A percentile compares a stretch with the other conserved stretches of the same genome.
phyloP scores from a whole-genome alignment of 2,113 vertebrate species.

The Clarias gariepinus region DNA sequence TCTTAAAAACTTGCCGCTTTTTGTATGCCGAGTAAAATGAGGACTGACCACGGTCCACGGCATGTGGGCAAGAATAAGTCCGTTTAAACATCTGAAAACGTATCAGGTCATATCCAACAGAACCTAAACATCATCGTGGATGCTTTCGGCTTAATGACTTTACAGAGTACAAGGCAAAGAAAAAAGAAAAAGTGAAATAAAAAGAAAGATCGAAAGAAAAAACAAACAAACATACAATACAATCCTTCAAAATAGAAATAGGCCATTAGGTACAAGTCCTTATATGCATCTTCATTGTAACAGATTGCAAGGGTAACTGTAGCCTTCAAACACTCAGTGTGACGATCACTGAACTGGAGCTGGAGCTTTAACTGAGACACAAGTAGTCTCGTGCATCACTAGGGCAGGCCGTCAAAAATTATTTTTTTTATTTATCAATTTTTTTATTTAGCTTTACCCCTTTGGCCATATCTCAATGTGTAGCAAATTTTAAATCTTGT shows the following conservation, averaged over 20 bases:
- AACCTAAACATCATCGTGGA: neutral
- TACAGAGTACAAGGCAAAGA: conserved; percentile 10
- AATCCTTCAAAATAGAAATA: conserved; percentile 20
- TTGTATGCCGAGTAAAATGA: conserved; percentile 28
- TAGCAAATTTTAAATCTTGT: conserved; percentile 8
- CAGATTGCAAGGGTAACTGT: conserved; percentile 27
- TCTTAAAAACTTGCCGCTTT: conserved; percentile 49
- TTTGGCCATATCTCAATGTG: conserved; percentile 5
- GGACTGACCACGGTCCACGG: conserved; percentile 1
- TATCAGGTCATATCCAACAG: conserved; percentile 20
- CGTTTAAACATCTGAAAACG: conserved; percentile 25
- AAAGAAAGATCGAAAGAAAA: neutral
- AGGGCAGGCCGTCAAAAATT: neutral
- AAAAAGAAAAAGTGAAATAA: neutral
- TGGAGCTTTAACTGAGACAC: conserved; percentile 4
- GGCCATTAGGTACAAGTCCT: conserved; percentile 20
- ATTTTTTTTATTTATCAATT: neutral
- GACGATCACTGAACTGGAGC: conserved; percentile 26
- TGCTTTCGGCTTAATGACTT: conserved; percentile 8
- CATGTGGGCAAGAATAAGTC: conserved; percentile 13
- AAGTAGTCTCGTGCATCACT: neutral
- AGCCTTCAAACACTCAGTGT: conserved; percentile 23
- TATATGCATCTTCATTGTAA: neutral
- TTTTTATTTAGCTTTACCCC: conserved; percentile 32
- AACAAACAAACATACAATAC: conserved; percentile 15